Evolutionary conservation across 2,797 vertebrate genomes (phyloP).

Genomic region (Bradypus variegatus): DNA sequence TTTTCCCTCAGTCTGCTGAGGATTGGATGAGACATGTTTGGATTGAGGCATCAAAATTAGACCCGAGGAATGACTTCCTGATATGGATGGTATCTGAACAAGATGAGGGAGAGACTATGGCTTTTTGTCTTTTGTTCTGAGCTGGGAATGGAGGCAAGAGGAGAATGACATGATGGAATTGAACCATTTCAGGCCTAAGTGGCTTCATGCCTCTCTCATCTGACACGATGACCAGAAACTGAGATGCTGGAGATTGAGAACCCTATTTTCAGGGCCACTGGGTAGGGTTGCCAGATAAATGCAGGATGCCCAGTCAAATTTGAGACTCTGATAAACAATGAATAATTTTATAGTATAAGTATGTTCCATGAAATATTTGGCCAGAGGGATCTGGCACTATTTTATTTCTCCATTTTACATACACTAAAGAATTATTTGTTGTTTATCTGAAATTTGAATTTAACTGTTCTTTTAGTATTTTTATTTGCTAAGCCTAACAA

Average conservation of each 20-base stretch:
- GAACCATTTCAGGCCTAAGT: not conserved
- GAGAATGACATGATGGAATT: not conserved
- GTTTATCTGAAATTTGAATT: not conserved
- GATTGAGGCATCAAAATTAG: not conserved
- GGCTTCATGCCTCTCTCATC: not conserved
- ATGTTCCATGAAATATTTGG: not conserved
- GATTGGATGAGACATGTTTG: not conserved
- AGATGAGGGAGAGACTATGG: not conserved
- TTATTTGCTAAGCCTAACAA: not conserved
- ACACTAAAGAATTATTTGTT: not conserved
- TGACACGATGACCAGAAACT: not conserved
- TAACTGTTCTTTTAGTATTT: not conserved
- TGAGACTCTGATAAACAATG: not conserved
- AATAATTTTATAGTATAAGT: not conserved
- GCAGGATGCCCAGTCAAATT: not conserved
- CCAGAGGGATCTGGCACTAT: not conserved
- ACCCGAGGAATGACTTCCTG: not conserved
- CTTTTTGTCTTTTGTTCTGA: not conserved
- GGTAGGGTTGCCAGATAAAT: not conserved
- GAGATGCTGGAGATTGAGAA: not conserved
- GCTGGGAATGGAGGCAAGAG: not conserved
- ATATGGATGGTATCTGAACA: not conserved
- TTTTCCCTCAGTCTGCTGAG: not conserved
- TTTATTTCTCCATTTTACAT: not conserved
- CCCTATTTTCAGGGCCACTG: not conserved